Evolutionary conservation across 1,140 invertebrate species (phyloP).

Genomic region (Heliconius congener): DNA sequence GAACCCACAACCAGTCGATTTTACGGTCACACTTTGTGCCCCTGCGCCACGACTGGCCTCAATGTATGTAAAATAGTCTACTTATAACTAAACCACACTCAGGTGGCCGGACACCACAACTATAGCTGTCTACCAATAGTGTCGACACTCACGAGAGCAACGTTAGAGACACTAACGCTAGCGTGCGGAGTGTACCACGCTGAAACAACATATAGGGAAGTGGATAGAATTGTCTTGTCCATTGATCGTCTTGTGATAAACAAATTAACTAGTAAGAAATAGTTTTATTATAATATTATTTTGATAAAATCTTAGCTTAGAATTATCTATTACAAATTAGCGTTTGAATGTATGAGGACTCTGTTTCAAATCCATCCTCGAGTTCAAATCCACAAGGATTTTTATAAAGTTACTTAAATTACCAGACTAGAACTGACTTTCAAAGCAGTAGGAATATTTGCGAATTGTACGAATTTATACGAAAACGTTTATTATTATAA

Average conservation of each 20-base stretch:
- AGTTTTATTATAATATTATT: not conserved
- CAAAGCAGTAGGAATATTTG: too few relatives aligned
- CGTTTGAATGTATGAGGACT: too few relatives aligned
- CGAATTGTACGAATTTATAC: too few relatives aligned
- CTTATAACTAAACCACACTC: not conserved
- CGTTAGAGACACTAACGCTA: not conserved
- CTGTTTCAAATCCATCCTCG: too few relatives aligned
- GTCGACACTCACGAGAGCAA: not conserved
- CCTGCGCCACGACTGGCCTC: too few relatives aligned
- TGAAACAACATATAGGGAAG: not conserved
- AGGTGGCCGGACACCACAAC: not conserved
- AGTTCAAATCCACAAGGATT: too few relatives aligned
- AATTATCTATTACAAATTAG: too few relatives aligned
- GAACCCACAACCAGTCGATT: too few relatives aligned
- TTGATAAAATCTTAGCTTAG: not conserved
- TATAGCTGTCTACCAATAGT: not conserved
- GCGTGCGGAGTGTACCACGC: not conserved
- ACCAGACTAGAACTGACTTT: too few relatives aligned
- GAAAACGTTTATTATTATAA: too few relatives aligned
- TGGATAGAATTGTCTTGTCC: not conserved
- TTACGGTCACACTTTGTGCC: too few relatives aligned
- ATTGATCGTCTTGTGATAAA: slow-evolving; percentile 1
- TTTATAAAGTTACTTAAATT: too few relatives aligned
- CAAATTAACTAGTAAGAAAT: not conserved
- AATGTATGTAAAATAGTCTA: not conserved